Base-by-base conservation (phyloP, 2,797 vertebrate genomes). In the Bucorvus abyssinicus region DNA sequence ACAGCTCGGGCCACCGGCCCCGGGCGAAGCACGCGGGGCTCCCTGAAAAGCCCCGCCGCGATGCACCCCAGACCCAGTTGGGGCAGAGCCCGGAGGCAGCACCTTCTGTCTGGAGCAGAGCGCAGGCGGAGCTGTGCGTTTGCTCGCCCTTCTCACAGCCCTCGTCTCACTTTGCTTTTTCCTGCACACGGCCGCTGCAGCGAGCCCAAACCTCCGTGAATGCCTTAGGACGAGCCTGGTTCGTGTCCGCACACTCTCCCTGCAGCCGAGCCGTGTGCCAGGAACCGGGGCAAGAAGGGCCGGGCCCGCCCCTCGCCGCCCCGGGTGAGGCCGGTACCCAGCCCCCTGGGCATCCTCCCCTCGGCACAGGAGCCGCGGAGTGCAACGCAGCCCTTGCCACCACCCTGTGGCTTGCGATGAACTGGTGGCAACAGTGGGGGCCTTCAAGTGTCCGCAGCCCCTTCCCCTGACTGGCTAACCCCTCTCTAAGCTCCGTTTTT, bases 161-260 rank as follows among this genome's bases (percentile, higher is more conserved):
- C 10, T 18, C 2, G 2, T 17, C 50, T 70, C 16, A 38, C 57
- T 23, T 77, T 12, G 23, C 5, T 12, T 29, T n/a, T 44, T 27
- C 36, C 27, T 10, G 32, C 12, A 2, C 7, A 0, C 6, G 1
- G 57, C 49, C 9, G 3, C 36, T 7, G 22, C 24, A 18, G 16
- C 44, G 3, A 38, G 23, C 16, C 9, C 32, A 22, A 24, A 29
- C 7, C 45, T 12, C 65, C 36, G 4, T 0, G 1, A 24, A 29
- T 0, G 4, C 57, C 38, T 20, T 2, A 12, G 7, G 22, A 42
- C 1, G 0, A 50, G 12, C 32, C 7, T 17, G 8, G 47, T 40
- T 40, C 38, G 38, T 40, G 38, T 40, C 38, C 38, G 38, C 38
- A 12, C 9, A 40, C 38, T 12, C 23, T 23, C 44, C 2, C 27